Base-by-base conservation (phyloP, 2,113 vertebrate species). In the Urocolius indicus region DNA sequence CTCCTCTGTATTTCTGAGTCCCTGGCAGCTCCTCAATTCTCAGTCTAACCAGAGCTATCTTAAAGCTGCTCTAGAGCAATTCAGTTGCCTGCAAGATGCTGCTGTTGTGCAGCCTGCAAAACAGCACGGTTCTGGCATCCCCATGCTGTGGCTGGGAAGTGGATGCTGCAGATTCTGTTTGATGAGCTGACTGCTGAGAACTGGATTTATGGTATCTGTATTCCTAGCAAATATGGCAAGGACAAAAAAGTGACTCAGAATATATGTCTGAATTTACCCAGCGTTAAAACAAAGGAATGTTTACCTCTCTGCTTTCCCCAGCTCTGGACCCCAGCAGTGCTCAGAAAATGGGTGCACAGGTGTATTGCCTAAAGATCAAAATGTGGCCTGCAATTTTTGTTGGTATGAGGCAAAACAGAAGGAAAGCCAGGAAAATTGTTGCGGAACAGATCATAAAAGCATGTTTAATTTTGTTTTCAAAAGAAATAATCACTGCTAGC, bases 141-240 rank as follows among this genome's bases (percentile, higher is more conserved):
- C 27, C 2, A 1, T 0, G 0, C 58, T 0, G 0, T 1, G 21
- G 10, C 49, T 2, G 27, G 80, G 69, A 79, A 68, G 27, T 0
- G 4, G 32, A 52, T 81, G 74, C 43, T 16, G 17, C 0, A 0
- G 58, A 2, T 74, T 21, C 1, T 0, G 49, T 54, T 89, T 81
- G 73, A 76, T 0, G 14, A 69, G 75, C 13, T 26, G 32, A 52
- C 79, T 2, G 0, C 68, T 5, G 74, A 51, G 63, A 13, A 0
- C 17, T 30, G 55, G 52, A 80, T 74, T 88, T 59, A 65, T 75
- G n/a, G 38, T 11, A 52, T n/a, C 55, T 55, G 23, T 9, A 2
- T 36, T 41, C 29, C 10, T 9, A 0, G 0, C 27, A 61, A 30
- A 19, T 22, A 1, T 1, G 30, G 36, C 51, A 41, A 0, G 6